Conservation (phyloP, 2,888 invertebrate genomes). For the Siphlonurus alternatus region DNA sequence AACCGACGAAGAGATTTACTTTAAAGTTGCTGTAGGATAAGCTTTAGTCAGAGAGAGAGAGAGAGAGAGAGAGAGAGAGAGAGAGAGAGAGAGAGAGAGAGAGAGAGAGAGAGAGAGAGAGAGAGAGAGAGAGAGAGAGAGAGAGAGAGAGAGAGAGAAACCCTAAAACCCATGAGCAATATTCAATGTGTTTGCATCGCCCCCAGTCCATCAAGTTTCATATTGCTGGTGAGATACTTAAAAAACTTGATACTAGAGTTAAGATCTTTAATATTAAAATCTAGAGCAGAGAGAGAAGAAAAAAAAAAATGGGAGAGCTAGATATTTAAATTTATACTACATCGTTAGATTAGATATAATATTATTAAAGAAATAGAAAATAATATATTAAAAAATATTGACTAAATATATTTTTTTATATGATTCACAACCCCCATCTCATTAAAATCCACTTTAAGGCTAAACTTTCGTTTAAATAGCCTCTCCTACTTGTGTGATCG, state of each 20-base stretch:
- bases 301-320: too few relatives aligned
- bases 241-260: neutral
- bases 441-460: neutral
- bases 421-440: neutral
- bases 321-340: too few relatives aligned
- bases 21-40: neutral
- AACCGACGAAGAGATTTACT: too few relatives aligned
- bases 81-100: neutral
- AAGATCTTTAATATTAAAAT: neutral
- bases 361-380: too few relatives aligned
- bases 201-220: neutral
- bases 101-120: neutral
- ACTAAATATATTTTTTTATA: too few relatives aligned
- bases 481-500: too few relatives aligned
- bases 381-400: too few relatives aligned
- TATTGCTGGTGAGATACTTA: neutral
- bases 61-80: neutral
- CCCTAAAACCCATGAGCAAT: too few relatives aligned
- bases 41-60: neutral
- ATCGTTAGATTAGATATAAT: too few relatives aligned
- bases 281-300: neutral
- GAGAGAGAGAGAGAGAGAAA: too few relatives aligned
- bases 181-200: too few relatives aligned
- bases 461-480: neutral
- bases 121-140: too few relatives aligned